phyloP scores from a whole-genome alignment of 2,797 vertebrate genomes.

The Chiloscyllium punctatum region DNA sequence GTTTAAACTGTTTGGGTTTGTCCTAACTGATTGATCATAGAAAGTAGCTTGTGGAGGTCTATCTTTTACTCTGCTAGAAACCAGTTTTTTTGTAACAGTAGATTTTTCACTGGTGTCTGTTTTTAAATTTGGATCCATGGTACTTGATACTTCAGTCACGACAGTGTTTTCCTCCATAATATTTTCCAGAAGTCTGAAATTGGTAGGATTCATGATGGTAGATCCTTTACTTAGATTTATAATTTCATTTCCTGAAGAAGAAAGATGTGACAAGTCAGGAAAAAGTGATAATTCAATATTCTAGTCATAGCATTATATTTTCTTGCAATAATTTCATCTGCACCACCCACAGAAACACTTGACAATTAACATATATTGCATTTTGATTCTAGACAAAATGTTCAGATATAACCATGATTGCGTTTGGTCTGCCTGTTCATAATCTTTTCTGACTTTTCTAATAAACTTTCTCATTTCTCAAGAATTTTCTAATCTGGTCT shows the following conservation, averaged over 20 bases:
- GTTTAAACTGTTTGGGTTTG: neutral
- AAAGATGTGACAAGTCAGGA: constrained; percentile 21
- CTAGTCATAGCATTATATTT: neutral
- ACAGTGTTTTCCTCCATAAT: neutral
- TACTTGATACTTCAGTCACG: neutral
- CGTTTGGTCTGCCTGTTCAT: neutral
- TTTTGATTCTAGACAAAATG: neutral
- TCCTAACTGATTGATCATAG: neutral
- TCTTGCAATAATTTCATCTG: neutral
- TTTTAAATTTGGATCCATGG: neutral
- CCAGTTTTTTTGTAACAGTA: constrained; percentile 39
- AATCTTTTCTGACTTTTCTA: neutral
- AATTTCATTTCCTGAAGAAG: constrained; percentile 42
- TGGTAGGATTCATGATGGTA: neutral
- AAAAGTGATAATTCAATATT: neutral
- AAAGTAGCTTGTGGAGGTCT: constrained; percentile 23
- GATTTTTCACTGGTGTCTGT: neutral
- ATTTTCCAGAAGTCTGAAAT: neutral
- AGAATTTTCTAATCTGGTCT: neutral
- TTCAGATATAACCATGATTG: neutral
- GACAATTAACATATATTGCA: neutral
- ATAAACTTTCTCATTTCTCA: neutral
- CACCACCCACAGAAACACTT: neutral
- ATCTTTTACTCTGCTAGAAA: constrained; percentile 13
- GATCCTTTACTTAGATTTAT: constrained; percentile 39